Evolutionary conservation across 2,888 invertebrate genomes (phyloP).

Genomic region (Yponomeuta plumbellus): DNA sequence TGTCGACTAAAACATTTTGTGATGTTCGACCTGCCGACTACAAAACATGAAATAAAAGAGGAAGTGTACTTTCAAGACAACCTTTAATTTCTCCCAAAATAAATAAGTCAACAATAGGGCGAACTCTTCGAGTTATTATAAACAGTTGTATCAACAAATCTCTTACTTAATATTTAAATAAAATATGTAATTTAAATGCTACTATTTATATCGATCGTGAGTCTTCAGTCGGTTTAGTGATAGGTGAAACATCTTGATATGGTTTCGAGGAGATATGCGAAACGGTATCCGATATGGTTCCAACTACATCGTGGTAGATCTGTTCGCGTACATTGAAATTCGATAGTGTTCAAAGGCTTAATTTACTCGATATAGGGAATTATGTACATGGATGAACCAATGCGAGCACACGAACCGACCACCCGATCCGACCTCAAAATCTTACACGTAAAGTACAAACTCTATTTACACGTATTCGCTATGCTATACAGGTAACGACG

Average conservation of each 20-base stretch:
- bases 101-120: constrained; percentile 71
- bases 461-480: constrained; percentile 53
- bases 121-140: constrained; percentile 70
- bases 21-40: not conserved
- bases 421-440: constrained; percentile 33
- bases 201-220: constrained; percentile 43
- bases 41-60: constrained; percentile 33
- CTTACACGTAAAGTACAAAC: constrained; percentile 54
- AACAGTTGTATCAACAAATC: constrained; percentile 66
- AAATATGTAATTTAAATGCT: constrained; percentile 24
- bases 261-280: not conserved
- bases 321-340: not conserved
- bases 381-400: constrained; percentile 7
- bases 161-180: constrained; percentile 39
- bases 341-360: not conserved
- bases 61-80: constrained; percentile 62
- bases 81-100: constrained; percentile 73
- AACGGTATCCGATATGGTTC: not conserved
- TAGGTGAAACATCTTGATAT: not conserved
- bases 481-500: constrained; percentile 46
- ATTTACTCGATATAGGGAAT: not conserved
- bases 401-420: not conserved
- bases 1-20: too few relatives aligned
- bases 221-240: constrained; percentile 23
- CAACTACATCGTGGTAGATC: not conserved